Evolutionary conservation across 2,888 invertebrate species (phyloP), one percentile per base, ranked within the genome.

Genomic region (Linnaemya vulpina): DNA sequence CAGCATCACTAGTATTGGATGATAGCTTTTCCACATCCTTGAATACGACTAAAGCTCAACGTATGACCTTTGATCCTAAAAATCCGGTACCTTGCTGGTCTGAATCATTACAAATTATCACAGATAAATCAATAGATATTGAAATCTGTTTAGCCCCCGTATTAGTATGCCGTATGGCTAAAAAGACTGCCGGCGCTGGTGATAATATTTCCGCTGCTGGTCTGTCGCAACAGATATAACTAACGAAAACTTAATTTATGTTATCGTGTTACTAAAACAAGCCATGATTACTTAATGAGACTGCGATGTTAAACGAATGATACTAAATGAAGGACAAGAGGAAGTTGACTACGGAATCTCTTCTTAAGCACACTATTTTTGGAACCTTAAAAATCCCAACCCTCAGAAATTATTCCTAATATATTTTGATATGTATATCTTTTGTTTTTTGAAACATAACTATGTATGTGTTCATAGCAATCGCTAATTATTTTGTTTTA

Each of bases 131-230:
- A 3, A 87, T 91, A 3, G 88, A 89, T 65, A 90, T 91, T 25
- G 94, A 96, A 88, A 95, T 97, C 73, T 97, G 97, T 91, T 94
- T 97, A 7, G 96, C 97, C 0, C 97, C 97, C 0, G 97, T 97
- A 8, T 92, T 97, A 35, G 96, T 97, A 3, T 97, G 97, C 89
- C 96, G 96, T 0, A 94, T 96, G 87, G 96, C 96, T 0, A 94
- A 95, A 83, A 94, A 97, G 89, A 97, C 97, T 0, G 97, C 96
- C 0, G 97, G 97, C 0, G 97, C 96, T 11, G 97, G 97, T 0
- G 97, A 97, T 90, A 97, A 97, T 90, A 96, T 97, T 86, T 97
- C 97, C 0, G 96, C 97, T n/a, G 96, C 97, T 1, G 97, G 96
- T n/a, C 92, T 97, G 17, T 95, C 95, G n/a, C 92, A 95, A 74